These are phyloP conservation scores for Probaryconus sp. DNA, from an alignment of 1,140 invertebrate genomes.

Conservation along the genomic window DNA sequence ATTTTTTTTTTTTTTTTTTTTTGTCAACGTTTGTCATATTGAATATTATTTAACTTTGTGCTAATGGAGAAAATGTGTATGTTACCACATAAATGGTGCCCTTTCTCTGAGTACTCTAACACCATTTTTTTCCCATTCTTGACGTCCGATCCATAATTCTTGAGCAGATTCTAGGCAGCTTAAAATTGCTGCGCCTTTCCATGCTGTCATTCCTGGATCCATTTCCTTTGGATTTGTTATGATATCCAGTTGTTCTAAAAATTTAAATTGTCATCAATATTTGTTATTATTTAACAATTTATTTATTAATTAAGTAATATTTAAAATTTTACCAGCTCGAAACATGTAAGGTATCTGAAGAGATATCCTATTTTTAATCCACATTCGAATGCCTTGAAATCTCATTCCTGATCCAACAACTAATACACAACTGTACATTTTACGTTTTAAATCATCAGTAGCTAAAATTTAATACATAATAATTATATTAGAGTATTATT, in stretches of 20 bases:
- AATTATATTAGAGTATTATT: too few species aligned
- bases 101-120: constrained; percentile 92
- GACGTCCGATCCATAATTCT: constrained; percentile 93
- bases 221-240: constrained; percentile 92
- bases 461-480: constrained; percentile 66
- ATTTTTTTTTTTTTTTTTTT: too few species aligned
- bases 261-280: constrained; percentile 13
- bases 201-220: constrained; percentile 91
- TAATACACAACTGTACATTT: constrained; percentile 96
- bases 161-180: constrained; percentile 94
- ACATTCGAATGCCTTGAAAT: constrained; percentile 90
- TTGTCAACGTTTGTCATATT: neutral
- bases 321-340: constrained; percentile 81
- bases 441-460: constrained; percentile 92
- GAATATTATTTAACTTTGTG: neutral
- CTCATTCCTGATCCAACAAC: constrained; percentile 95
- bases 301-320: neutral
- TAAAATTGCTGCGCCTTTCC: constrained; percentile 97
- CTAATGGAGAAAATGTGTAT: constrained; percentile 11
- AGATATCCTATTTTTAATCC: constrained; percentile 92
- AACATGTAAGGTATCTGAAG: constrained; percentile 89
- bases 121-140: constrained; percentile 92
- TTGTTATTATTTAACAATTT: constrained; percentile 2
- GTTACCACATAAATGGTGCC: constrained; percentile 88
- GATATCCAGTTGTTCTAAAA: constrained; percentile 87